Evolutionary conservation across 1,140 invertebrate genomes (phyloP).

Genomic region (Patella vulgata): DNA sequence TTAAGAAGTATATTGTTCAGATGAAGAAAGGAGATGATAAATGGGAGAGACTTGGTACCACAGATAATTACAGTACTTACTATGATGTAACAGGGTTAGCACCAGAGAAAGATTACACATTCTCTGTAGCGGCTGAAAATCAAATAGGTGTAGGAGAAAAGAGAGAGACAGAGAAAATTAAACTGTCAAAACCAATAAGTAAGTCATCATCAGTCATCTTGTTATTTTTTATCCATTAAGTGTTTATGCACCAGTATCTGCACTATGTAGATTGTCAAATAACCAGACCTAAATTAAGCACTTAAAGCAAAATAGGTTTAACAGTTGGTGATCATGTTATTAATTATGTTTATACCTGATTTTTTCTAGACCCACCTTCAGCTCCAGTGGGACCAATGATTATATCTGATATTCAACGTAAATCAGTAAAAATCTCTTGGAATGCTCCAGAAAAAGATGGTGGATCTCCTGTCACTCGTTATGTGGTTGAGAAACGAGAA

Average conservation of each 20-base stretch:
- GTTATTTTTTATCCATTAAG: background rate
- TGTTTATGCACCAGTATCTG: too few species aligned
- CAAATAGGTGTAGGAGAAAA: slow-evolving; percentile 79
- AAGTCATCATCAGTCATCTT: slow-evolving; percentile 18
- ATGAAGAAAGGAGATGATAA: slow-evolving; percentile 60
- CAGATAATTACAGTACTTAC: slow-evolving; percentile 55
- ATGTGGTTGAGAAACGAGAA: slow-evolving; percentile 96
- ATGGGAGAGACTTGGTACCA: slow-evolving; percentile 72
- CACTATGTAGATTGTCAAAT: too few species aligned
- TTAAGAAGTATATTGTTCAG: slow-evolving; percentile 88
- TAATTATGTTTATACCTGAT: too few species aligned
- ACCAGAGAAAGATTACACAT: slow-evolving; percentile 90
- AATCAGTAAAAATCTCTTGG: slow-evolving; percentile 83
- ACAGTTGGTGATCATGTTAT: too few species aligned
- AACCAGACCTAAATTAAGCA: too few species aligned
- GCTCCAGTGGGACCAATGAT: slow-evolving; percentile 79
- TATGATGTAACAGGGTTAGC: slow-evolving; percentile 77
- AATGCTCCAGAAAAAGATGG: slow-evolving; percentile 88
- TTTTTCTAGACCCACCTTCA: slow-evolving; percentile 46
- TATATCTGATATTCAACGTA: slow-evolving; percentile 68
- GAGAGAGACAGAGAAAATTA: slow-evolving; percentile 83
- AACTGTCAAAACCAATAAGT: slow-evolving; percentile 53
- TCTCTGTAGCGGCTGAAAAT: slow-evolving; percentile 89
- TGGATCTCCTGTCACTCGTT: slow-evolving; percentile 85
- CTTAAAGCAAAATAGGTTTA: too few species aligned